Percentiles rank a stretch among this genome's conserved stretches.
Conservation (phyloP, 2,888 invertebrate genomes). For the Eilema sororculum region DNA sequence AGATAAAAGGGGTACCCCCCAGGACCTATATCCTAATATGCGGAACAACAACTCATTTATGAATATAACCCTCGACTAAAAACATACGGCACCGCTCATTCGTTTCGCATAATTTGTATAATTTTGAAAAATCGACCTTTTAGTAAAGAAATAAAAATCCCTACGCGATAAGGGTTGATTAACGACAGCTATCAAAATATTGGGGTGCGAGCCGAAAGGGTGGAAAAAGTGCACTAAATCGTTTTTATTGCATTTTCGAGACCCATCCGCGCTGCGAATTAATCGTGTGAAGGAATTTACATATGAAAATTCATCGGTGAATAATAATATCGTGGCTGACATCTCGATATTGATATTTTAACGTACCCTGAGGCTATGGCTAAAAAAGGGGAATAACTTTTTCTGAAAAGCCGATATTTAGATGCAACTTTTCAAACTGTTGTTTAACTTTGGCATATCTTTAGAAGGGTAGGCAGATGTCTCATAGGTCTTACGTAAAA, state of each 20-base stretch:
- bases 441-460: too few relatives aligned
- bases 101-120: background rate
- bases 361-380: background rate
- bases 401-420: background rate
- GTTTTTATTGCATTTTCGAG: conserved; percentile 76
- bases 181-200: conserved; percentile 63
- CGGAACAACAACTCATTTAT: background rate
- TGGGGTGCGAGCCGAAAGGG: conserved; percentile 60
- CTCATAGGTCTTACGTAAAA: too few relatives aligned
- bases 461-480: too few relatives aligned
- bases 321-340: conserved; percentile 46
- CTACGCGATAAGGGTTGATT: conserved; percentile 50
- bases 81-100: background rate
- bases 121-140: conserved; percentile 24
- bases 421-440: too few relatives aligned
- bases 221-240: conserved; percentile 79
- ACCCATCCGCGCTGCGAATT: conserved; percentile 58
- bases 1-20: background rate
- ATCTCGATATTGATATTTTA: conserved; percentile 10
- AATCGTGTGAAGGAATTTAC: conserved; percentile 75
- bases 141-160: conserved; percentile 34
- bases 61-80: background rate
- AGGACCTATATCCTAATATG: background rate
- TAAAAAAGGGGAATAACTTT: background rate
- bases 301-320: conserved; percentile 65